A percentile compares a stretch with the other conserved stretches of the same genome.
These are phyloP conservation scores for Pseudochromis fuscus DNA, from an alignment of 2,797 vertebrate species.

Conservation along the genomic window DNA sequence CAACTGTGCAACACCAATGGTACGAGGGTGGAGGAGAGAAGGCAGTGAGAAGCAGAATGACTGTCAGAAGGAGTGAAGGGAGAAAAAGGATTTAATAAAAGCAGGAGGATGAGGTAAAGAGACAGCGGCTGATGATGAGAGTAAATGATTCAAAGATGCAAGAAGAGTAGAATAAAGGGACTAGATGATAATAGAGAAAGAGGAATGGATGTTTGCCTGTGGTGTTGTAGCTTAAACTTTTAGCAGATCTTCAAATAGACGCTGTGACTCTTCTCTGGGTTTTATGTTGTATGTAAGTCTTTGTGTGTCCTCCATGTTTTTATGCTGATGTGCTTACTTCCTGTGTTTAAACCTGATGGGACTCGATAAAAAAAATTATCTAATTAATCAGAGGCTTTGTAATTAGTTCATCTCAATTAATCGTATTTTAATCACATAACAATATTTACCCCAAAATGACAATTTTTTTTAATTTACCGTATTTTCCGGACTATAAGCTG, in stretches of 20 bases:
- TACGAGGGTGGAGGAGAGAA: constrained; percentile 23
- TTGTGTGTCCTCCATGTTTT: background rate
- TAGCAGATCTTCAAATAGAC: background rate
- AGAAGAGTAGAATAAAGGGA: background rate
- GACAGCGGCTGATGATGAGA: no score
- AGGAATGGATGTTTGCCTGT: background rate
- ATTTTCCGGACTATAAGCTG: no score
- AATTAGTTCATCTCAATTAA: no score
- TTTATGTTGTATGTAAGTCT: background rate
- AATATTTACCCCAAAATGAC: no score
- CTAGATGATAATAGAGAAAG: background rate
- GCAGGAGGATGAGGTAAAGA: background rate
- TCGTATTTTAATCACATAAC: no score
- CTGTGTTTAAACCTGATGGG: background rate
- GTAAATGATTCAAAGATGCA: background rate
- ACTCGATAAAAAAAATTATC: no score
- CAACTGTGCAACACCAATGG: constrained; percentile 31
- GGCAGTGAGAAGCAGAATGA: constrained; percentile 1
- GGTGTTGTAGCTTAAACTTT: background rate
- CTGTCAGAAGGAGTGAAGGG: background rate
- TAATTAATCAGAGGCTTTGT: no score
- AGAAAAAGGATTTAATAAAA: background rate
- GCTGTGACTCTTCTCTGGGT: background rate
- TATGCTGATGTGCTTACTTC: background rate
- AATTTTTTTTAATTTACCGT: no score